phyloP scores from a whole-genome alignment of 2,113 vertebrate genomes.

The Halcyon malimbica region DNA sequence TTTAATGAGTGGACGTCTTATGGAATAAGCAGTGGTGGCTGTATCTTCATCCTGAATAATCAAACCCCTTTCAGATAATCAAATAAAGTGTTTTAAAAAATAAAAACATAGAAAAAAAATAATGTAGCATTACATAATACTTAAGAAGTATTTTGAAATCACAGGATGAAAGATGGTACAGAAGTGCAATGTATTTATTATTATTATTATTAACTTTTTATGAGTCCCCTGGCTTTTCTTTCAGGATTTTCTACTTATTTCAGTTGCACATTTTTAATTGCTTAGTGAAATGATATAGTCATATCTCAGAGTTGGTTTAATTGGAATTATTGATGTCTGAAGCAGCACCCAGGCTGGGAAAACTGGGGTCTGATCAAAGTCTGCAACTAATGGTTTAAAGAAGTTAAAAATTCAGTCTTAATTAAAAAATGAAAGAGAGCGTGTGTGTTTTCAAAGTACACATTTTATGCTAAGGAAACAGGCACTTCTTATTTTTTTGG shows the following conservation, averaged over 20 bases:
- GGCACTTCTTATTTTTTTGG: neutral
- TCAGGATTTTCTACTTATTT: conserved; percentile 49
- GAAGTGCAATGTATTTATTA: neutral
- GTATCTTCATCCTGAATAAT: neutral
- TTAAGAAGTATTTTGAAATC: neutral
- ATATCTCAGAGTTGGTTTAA: conserved; percentile 65
- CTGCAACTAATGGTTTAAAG: conserved; percentile 32
- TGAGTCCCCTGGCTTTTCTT: conserved; percentile 32
- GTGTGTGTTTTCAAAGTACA: neutral
- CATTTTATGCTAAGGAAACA: neutral
- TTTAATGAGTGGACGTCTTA: neutral
- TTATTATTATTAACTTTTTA: conserved; percentile 28
- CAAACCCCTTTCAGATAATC: neutral
- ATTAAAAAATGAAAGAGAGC: conserved; percentile 44
- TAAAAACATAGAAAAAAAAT: neutral
- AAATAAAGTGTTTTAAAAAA: too few relatives aligned
- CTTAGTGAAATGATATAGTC: conserved; percentile 33
- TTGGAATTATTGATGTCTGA: conserved; percentile 73
- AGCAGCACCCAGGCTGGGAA: conserved; percentile 47
- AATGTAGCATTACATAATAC: neutral
- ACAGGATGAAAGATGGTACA: neutral
- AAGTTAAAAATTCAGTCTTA: conserved; percentile 40
- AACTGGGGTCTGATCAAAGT: conserved; percentile 63
- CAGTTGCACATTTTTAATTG: conserved; percentile 71
- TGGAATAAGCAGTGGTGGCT: neutral